These are phyloP conservation scores for Xestia xanthographa DNA, from an alignment of 2,888 invertebrate species.

Conservation along the genomic window DNA sequence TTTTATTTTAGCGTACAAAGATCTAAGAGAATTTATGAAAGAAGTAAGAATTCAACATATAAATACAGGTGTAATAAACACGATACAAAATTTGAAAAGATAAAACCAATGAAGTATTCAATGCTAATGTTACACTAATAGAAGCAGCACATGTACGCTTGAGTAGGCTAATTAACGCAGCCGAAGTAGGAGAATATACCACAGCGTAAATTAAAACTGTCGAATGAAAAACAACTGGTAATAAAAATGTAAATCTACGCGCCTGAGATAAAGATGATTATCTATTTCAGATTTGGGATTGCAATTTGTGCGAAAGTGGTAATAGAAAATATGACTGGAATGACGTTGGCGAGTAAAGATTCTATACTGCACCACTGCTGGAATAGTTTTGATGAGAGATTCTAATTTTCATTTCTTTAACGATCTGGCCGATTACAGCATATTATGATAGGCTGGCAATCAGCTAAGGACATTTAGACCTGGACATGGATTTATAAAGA, in stretches of 20 bases:
- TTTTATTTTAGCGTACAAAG: not conserved
- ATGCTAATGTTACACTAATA: conserved; percentile 54
- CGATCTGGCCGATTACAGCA: not conserved
- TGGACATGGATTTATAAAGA: not conserved
- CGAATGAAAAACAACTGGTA: conserved; percentile 28
- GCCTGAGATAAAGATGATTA: conserved; percentile 7
- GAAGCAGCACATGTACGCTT: conserved; percentile 52
- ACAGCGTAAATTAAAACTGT: conserved; percentile 22
- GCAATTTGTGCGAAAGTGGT: conserved; percentile 22
- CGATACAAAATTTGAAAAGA: conserved; percentile 21
- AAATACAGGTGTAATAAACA: conserved; percentile 16
- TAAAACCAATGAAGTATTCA: conserved; percentile 57
- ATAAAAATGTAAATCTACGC: conserved; percentile 17
- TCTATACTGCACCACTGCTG: not conserved
- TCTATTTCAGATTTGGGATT: conserved; percentile 5
- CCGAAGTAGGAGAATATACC: conserved; percentile 45
- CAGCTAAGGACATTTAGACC: too few relatives aligned
- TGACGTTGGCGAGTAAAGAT: not conserved
- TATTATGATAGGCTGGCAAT: not conserved
- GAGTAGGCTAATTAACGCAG: conserved; percentile 44
- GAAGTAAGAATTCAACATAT: conserved; percentile 9
- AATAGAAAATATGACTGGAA: not conserved
- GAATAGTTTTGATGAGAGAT: not conserved
- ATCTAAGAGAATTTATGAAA: not conserved
- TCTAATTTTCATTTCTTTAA: not conserved